Evolutionary conservation across 2,797 vertebrate species (phyloP).

Genomic region (Crocodylus rhombifer): DNA sequence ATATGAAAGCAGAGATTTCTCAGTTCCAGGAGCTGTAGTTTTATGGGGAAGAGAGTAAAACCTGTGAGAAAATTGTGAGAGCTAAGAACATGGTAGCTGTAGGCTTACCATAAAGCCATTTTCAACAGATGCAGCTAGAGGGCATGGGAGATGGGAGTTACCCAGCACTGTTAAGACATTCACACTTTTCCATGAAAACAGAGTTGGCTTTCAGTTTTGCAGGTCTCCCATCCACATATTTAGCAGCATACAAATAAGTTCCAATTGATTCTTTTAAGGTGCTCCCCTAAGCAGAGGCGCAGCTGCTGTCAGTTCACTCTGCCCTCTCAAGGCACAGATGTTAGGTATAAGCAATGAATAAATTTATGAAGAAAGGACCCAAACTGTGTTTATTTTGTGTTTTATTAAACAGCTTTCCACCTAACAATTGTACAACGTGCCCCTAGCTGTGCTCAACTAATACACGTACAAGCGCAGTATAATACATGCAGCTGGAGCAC

Average conservation of each 20-base stretch:
- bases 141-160: no score
- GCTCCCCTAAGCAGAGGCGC: not conserved
- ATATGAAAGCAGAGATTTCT: not conserved
- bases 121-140: not conserved
- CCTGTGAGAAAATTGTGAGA: not conserved
- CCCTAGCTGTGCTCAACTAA: not conserved
- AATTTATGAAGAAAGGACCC: not conserved
- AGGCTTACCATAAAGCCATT: no score
- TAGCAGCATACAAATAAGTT: not conserved
- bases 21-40: not conserved
- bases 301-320: accelerated
- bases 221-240: not conserved
- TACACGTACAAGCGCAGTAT: not conserved
- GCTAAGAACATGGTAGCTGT: not conserved
- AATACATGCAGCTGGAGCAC: not conserved
- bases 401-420: slow-evolving; percentile 49
- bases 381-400: not conserved
- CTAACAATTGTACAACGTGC: not conserved
- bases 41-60: not conserved
- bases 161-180: not conserved
- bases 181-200: not conserved
- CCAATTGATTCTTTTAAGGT: not conserved
- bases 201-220: not conserved
- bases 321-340: not conserved
- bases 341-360: accelerated